Percentiles rank a stretch among this genome's conserved stretches.
These are phyloP conservation scores for Parauchenoglanis ngamensis DNA, from an alignment of 2,797 vertebrate species.

Conservation along the genomic window DNA sequence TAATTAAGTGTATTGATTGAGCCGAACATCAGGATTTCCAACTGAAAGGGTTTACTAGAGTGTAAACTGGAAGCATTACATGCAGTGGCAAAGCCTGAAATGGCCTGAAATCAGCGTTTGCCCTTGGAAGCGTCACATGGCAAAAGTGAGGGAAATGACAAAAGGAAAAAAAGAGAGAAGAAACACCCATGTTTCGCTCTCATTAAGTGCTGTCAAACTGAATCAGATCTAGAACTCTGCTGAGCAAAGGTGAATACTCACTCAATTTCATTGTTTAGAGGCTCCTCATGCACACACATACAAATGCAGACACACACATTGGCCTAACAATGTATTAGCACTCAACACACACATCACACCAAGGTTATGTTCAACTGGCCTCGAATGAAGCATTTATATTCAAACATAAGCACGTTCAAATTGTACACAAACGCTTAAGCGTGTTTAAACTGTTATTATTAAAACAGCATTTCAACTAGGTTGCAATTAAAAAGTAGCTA, in stretches of 20 bases:
- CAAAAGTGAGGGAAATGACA: conserved; percentile 64
- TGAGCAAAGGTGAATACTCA: conserved; percentile 48
- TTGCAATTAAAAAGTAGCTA: not conserved
- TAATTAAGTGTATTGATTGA: conserved; percentile 91
- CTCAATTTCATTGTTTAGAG: conserved; percentile 51
- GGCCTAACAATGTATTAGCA: conserved; percentile 34
- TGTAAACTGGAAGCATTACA: conserved; percentile 65
- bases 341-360: conserved; percentile 18
- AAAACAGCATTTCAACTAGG: not conserved
- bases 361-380: conserved; percentile 43
- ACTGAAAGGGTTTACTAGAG: conserved; percentile 72
- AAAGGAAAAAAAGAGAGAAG: conserved; percentile 44
- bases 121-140: conserved; percentile 63
- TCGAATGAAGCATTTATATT: conserved; percentile 17
- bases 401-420: conserved; percentile 7
- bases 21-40: conserved; percentile 75
- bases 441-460: not conserved
- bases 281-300: conserved; percentile 17
- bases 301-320: conserved; percentile 19
- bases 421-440: conserved; percentile 19
- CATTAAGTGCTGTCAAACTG: conserved; percentile 68
- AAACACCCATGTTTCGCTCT: conserved; percentile 63
- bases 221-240: conserved; percentile 48
- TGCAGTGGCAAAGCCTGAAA: conserved; percentile 51
- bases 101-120: conserved; percentile 53